A percentile compares a stretch with the other conserved stretches of the same genome.
phyloP scores from a whole-genome alignment of 1,140 invertebrate genomes.

The Ditylenchus dipsaci region DNA sequence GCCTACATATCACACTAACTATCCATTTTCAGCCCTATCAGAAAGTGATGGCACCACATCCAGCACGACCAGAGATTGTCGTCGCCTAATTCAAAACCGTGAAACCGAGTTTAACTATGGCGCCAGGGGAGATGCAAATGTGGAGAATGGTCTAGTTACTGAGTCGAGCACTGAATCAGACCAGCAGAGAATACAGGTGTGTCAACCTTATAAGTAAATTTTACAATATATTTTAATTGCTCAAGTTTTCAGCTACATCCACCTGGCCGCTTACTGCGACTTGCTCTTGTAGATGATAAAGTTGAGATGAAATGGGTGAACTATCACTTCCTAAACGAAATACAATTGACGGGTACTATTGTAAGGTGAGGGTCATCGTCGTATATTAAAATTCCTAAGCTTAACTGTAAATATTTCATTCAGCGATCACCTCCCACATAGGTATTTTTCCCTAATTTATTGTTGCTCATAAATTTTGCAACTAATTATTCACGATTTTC shows the following conservation, averaged over 20 bases:
- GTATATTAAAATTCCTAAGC: too few relatives aligned
- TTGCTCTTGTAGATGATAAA: background rate
- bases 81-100: background rate
- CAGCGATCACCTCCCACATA: too few relatives aligned
- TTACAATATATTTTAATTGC: background rate
- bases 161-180: too few relatives aligned
- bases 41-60: background rate
- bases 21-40: background rate
- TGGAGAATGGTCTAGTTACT: background rate
- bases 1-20: too few relatives aligned
- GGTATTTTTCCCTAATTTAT: too few relatives aligned
- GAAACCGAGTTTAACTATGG: background rate
- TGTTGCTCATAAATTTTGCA: background rate
- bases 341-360: slow-evolving; percentile 4
- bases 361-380: background rate
- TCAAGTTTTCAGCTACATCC: slow-evolving; percentile 4
- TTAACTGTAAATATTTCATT: too few relatives aligned
- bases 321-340: background rate
- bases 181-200: background rate
- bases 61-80: background rate
- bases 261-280: background rate
- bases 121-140: background rate
- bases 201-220: background rate
- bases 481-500: background rate
- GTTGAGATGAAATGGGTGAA: slow-evolving; percentile 4